Evolutionary conservation across 2,888 invertebrate genomes (phyloP), one percentile per base, ranked within the genome.

Genomic region (Athalia rosae): DNA sequence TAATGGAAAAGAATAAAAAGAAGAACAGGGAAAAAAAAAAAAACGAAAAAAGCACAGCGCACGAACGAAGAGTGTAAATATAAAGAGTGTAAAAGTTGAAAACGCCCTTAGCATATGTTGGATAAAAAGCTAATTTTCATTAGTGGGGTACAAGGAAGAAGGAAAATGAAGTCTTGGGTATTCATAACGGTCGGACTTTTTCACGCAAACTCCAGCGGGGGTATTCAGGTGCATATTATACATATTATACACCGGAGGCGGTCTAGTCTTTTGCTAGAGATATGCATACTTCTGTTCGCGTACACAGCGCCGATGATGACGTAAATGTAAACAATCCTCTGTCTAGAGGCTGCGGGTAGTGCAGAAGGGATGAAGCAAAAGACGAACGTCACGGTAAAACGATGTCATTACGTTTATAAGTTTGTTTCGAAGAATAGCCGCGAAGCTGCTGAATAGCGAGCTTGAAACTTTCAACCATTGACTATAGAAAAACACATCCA

Each of bases 321-420:
- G 48, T 61, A 74, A 74, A 74, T 62, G 61, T 74, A 74, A 74
- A 74, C 74, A 74, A 50, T 74, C 50, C 74, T 61, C 74, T 28
- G 47, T 50, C 50, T 74, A 58, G 61, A 6, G n/a, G 48, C 11
- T 45, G 28, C 41, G 48, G 61, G 48, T 6, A 41, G 8, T 13
- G 11, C 56, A 69, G n/a, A 7, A 56, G 62, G 61, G 47, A 9
- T 9, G 8, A 61, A 13, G 13, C 43, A 58, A 74, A 48, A 74
- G 61, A 61, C 41, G 74, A 62, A 74, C 74, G 74, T 61, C 74
- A 48, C 15, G 48, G 61, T 50, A 74, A n/a, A n/a, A 62, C 58
- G 61, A 43, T 48, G 61, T 74, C 74, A 74, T 74, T 62, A 74
- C 74, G 74, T 61, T 61, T 74, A 74, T 50, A 61, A 74, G 62